Percentiles rank a stretch among this genome's conserved stretches.
These are phyloP conservation scores for Ataeniobius toweri DNA, from an alignment of 2,797 vertebrate genomes.

Conservation along the genomic window DNA sequence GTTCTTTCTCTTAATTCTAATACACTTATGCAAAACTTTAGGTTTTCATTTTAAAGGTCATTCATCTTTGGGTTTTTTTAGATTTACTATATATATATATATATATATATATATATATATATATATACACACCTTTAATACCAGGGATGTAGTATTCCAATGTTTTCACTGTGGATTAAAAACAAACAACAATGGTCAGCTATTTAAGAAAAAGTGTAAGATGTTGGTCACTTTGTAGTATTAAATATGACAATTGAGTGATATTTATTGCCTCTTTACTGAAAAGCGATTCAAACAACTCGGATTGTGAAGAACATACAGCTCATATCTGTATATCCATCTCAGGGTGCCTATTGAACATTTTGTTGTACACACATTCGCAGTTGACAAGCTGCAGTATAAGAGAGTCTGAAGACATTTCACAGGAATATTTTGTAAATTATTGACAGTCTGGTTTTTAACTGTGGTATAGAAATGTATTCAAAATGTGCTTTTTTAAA, in stretches of 20 bases:
- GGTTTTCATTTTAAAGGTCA: slow-evolving; percentile 29
- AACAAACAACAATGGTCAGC: slow-evolving; percentile 17
- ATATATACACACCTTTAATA: neutral
- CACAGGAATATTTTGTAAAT: slow-evolving; percentile 66
- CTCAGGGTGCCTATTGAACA: slow-evolving; percentile 75
- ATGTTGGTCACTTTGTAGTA: slow-evolving; percentile 14
- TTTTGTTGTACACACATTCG: slow-evolving; percentile 48
- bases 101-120: too few species aligned
- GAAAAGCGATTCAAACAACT: slow-evolving; percentile 22
- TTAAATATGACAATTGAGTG: slow-evolving; percentile 31
- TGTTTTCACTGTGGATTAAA: slow-evolving; percentile 56
- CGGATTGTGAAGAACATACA: slow-evolving; percentile 47
- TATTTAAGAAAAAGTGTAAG: slow-evolving; percentile 8
- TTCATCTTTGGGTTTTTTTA: slow-evolving; percentile 4
- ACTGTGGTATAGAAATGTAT: slow-evolving; percentile 62
- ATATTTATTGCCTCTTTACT: slow-evolving; percentile 36
- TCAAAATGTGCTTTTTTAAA: slow-evolving; percentile 52
- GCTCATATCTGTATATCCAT: slow-evolving; percentile 69
- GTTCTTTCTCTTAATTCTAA: slow-evolving; percentile 31
- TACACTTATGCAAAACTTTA: slow-evolving; percentile 49
- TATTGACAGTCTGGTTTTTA: slow-evolving; percentile 67
- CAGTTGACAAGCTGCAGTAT: slow-evolving; percentile 43
- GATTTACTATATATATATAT: too few species aligned
- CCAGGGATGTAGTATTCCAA: slow-evolving; percentile 33
- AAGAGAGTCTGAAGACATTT: slow-evolving; percentile 53